These are phyloP conservation scores for Pelecanus crispus DNA, from an alignment of 2,113 vertebrate species.

Conservation along the genomic window DNA sequence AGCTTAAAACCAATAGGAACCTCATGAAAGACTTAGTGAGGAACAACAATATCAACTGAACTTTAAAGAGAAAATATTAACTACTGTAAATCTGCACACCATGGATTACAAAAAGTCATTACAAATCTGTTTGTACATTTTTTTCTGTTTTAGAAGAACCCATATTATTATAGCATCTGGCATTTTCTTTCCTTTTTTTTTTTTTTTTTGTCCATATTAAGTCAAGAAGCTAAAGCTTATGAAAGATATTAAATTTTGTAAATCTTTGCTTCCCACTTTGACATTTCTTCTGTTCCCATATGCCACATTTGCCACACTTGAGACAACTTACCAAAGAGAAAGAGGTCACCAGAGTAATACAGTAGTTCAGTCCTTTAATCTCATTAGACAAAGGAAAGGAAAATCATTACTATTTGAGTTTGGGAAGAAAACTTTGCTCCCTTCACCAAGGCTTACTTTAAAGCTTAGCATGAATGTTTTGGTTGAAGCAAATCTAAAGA, in stretches of 20 bases:
- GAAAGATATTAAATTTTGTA: constrained; percentile 37
- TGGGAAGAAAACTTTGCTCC: not conserved
- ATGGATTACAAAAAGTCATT: constrained; percentile 30
- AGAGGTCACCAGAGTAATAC: constrained; percentile 20
- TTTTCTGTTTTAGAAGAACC: not conserved
- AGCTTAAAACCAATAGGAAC: not conserved
- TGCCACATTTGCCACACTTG: constrained; percentile 21
- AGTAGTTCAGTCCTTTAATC: constrained; percentile 30
- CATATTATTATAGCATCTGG: not conserved
- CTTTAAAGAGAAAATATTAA: constrained; percentile 53
- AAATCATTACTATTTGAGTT: constrained; percentile 17
- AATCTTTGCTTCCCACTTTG: constrained; percentile 31
- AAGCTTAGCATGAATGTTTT: constrained; percentile 8
- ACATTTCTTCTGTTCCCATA: constrained; percentile 18
- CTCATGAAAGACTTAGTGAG: not conserved
- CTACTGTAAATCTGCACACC: not conserved
- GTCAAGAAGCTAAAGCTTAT: constrained; percentile 10
- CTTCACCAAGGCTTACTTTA: constrained; percentile 28
- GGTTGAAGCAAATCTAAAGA: not conserved
- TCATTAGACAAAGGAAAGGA: constrained; percentile 32
- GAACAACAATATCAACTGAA: constrained; percentile 36
- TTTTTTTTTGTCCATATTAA: not conserved
- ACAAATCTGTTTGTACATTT: constrained; percentile 36
- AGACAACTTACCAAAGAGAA: constrained; percentile 11
- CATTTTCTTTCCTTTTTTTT: not conserved